Base-by-base conservation (phyloP, 2,797 vertebrate species). In the Brachyrhaphis roseni region DNA sequence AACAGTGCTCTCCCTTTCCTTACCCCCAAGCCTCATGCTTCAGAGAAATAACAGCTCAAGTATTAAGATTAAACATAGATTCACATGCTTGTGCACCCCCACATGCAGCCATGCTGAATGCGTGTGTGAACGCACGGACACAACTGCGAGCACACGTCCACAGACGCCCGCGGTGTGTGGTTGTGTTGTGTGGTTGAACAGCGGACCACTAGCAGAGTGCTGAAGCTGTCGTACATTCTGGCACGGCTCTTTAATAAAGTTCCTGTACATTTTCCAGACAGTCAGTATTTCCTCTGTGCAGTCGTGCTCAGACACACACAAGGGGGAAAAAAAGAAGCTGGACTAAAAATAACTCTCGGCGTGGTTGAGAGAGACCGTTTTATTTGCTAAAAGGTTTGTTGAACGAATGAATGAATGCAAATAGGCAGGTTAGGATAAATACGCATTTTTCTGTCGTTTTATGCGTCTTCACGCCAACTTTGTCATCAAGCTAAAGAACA, bases 201-300 rank as follows among this genome's bases (percentile, higher is more conserved):
- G 88, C 79, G 72, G 76, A 76, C 74, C 79, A 82, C 88, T 84
- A 86, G 79, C n/a, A 0, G 77, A 78, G 80, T 75, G 71, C 64
- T 78, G 77, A 85, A 89, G 78, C 55, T 45, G 78, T 85, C 82
- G 78, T 49, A 77, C 80, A 77, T 75, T 77, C 85, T 84, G 49
- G 53, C 62, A 46, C 70, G 12, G 79, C 59, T 81, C 81, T 88
- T 87, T 82, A 78, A 84, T 88, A 87, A 23, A 4, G 20, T 84
- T 88, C 81, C 87, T 88, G 85, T 87, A 76, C 82, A 89, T 93
- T 94, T 93, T 94, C 91, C 91, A 89, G 86, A 88, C 57, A 72
- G 86, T 93, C 88, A 91, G 80, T 87, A 88, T 94, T 92, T 91
- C 87, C 90, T 82, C 78, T 77, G 79, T 89, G 87, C 90, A 87